Percentiles rank a stretch among this genome's conserved stretches.
Evolutionary conservation across 2,113 vertebrate species (phyloP).

Genomic region (Lophius piscatorius): DNA sequence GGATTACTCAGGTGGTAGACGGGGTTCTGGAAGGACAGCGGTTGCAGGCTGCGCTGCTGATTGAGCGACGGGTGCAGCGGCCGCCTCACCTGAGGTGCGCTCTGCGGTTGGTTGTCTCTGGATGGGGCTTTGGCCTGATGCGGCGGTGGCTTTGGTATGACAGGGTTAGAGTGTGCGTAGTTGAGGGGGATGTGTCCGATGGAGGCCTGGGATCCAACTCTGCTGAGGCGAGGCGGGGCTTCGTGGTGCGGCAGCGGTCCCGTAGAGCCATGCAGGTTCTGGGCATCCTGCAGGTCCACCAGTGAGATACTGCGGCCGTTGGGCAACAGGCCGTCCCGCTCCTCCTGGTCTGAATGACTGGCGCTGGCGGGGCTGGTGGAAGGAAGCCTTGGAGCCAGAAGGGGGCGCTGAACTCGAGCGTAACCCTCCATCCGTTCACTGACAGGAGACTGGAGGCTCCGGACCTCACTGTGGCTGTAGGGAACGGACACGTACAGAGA

Average conservation of each 20-base stretch:
- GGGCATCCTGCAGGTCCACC: conserved; percentile 92
- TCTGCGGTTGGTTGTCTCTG: conserved; percentile 87
- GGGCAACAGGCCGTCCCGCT: conserved; percentile 80
- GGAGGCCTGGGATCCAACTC: conserved; percentile 88
- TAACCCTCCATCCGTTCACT: conserved; percentile 82
- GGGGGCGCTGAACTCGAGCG: conserved; percentile 81
- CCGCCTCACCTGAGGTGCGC: conserved; percentile 89
- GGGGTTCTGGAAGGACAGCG: conserved; percentile 94
- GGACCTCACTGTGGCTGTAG: conserved; percentile 79
- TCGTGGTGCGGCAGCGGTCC: conserved; percentile 77
- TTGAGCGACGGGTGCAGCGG: conserved; percentile 86
- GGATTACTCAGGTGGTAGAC: conserved; percentile 93
- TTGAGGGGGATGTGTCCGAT: conserved; percentile 58
- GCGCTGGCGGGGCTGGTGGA: conserved; percentile 83
- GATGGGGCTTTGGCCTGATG: conserved; percentile 78
- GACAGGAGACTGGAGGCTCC: conserved; percentile 83
- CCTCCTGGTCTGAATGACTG: conserved; percentile 87
- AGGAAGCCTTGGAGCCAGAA: conserved; percentile 84
- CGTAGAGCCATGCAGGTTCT: conserved; percentile 61
- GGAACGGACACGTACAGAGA: not conserved
- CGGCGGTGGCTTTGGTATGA: conserved; percentile 24
- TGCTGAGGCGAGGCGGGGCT: conserved; percentile 79
- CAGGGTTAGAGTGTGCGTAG: conserved; percentile 45
- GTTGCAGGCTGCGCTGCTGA: conserved; percentile 90
- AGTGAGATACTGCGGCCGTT: conserved; percentile 92